These are phyloP conservation scores for Spilogale gracilis DNA, from an alignment of 2,113 vertebrate genomes.

Conservation along the genomic window DNA sequence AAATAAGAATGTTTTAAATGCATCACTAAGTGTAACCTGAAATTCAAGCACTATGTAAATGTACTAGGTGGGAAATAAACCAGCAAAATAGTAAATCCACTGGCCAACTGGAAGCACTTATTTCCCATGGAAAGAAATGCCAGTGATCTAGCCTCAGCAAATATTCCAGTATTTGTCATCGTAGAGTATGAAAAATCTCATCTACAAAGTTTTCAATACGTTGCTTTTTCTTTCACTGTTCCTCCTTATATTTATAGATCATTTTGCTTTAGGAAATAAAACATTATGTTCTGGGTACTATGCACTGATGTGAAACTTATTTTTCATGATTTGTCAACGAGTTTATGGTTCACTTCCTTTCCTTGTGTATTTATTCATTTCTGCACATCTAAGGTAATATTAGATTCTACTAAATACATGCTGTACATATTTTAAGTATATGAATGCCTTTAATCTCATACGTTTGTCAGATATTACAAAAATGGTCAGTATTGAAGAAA, in stretches of 20 bases:
- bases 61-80: neutral
- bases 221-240: conserved; percentile 60
- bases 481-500: neutral
- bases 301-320: conserved; percentile 22
- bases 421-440: conserved; percentile 35
- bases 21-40: neutral
- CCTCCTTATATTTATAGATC: conserved; percentile 79
- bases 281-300: conserved; percentile 47
- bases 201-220: conserved; percentile 65
- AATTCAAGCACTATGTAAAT: neutral
- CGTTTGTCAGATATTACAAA: conserved; percentile 30
- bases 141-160: conserved; percentile 55
- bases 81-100: neutral
- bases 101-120: neutral
- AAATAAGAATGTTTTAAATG: conserved; percentile 35
- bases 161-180: conserved; percentile 63
- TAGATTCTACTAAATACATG: conserved; percentile 13
- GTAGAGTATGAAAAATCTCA: conserved; percentile 73
- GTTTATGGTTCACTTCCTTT: conserved; percentile 60
- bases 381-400: conserved; percentile 46
- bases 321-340: conserved; percentile 62
- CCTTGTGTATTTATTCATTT: neutral
- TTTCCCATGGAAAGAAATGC: conserved; percentile 49
- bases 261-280: conserved; percentile 72
- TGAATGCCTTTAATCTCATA: conserved; percentile 43